Evolutionary conservation across 2,797 vertebrate genomes (phyloP).

Genomic region (Peromyscus melanophrys): DNA sequence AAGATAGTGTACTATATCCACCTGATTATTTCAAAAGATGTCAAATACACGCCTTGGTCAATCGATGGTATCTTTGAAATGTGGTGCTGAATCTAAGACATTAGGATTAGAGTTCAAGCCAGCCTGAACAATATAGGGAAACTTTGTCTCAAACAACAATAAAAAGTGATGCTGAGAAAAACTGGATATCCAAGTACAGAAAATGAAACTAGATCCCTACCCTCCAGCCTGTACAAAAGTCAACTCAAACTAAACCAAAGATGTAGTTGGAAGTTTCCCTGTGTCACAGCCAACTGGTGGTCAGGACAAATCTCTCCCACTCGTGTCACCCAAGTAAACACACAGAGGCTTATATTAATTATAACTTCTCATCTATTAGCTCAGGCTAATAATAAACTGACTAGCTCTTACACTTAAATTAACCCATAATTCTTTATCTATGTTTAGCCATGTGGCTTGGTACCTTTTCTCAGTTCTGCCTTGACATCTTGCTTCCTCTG

Average conservation of each 20-base stretch:
- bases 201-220: neutral
- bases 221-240: neutral
- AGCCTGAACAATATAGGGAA: neutral
- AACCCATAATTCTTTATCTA: too few species aligned
- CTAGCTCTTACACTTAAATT: too few species aligned
- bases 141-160: neutral
- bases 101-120: neutral
- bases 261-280: too few species aligned
- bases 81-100: neutral
- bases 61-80: neutral
- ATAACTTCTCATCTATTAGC: too few species aligned
- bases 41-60: neutral
- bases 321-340: too few species aligned
- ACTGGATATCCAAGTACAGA: neutral
- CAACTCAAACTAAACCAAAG: neutral
- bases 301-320: too few species aligned
- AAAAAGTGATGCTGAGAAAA: neutral
- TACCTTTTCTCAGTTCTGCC: too few species aligned
- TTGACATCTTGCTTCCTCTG: too few species aligned
- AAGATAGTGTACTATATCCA: neutral
- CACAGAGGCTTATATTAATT: too few species aligned
- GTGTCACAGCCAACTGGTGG: too few species aligned
- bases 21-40: neutral
- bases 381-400: too few species aligned
- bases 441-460: too few species aligned